Evolutionary conservation across 2,113 vertebrate genomes (phyloP).

Genomic region (Upupa epops): DNA sequence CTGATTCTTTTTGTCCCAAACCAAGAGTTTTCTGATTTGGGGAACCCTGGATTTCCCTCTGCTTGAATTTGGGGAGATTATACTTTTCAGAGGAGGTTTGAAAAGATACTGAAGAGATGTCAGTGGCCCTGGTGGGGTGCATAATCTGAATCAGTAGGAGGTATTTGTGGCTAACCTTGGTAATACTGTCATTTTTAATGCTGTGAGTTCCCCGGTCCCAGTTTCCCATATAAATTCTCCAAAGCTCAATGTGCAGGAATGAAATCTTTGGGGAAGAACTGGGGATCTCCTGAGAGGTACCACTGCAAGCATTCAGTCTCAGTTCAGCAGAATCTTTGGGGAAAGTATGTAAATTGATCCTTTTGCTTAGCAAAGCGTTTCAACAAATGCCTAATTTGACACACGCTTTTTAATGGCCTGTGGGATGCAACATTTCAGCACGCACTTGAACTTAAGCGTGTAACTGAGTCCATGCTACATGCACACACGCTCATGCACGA

Average conservation of each 20-base stretch:
- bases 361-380: slow-evolving; percentile 45
- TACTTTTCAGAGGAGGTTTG: not conserved
- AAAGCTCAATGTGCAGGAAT: not conserved
- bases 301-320: not conserved
- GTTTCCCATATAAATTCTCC: not conserved
- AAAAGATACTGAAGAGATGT: not conserved
- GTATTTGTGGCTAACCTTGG: not conserved
- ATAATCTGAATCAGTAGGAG: not conserved
- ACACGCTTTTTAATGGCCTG: not conserved
- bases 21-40: not conserved
- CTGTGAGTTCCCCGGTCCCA: not conserved
- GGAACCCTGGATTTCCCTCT: not conserved
- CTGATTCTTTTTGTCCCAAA: not conserved
- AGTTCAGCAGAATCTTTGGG: slow-evolving; percentile 16
- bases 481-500: not conserved
- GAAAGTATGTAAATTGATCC: not conserved
- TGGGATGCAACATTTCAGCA: not conserved
- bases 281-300: slow-evolving; percentile 1
- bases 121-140: not conserved
- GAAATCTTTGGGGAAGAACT: slow-evolving; percentile 10
- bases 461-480: not conserved
- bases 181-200: not conserved
- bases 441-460: not conserved
- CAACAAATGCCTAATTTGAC: slow-evolving; percentile 9
- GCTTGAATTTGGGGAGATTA: not conserved